Conservation (phyloP, 2,113 vertebrate species). For the Elephantulus edwardii region DNA sequence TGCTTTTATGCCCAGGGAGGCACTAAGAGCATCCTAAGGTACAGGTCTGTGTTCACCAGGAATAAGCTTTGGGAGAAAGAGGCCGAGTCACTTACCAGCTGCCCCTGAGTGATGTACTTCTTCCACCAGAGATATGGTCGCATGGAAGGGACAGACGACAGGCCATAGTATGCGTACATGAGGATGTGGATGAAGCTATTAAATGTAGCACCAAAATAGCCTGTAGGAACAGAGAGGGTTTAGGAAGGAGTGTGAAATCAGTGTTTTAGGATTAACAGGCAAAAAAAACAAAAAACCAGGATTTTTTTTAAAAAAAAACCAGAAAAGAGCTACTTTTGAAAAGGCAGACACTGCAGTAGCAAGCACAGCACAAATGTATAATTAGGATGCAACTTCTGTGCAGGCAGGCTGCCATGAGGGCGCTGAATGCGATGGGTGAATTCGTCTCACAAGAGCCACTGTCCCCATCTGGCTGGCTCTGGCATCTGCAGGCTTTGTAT, state of each 20-base stretch:
- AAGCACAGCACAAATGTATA: accelerated
- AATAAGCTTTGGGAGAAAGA: neutral
- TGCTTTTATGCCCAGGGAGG: neutral
- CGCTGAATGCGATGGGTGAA: neutral
- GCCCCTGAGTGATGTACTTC: constrained; percentile 98
- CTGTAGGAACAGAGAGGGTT: constrained; percentile 80
- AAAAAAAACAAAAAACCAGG: neutral
- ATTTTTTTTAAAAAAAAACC: neutral
- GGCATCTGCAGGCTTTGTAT: neutral
- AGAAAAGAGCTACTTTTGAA: neutral
- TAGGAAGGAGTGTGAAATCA: neutral
- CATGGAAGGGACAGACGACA: constrained; percentile 93
- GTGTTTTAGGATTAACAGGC: neutral
- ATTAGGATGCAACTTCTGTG: neutral
- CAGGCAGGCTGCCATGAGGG: neutral
- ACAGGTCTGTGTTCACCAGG: neutral
- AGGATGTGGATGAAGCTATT: constrained; percentile 98
- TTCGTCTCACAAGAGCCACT: neutral
- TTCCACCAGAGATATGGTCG: constrained; percentile 99
- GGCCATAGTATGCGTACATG: constrained; percentile 98
- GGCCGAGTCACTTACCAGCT: constrained; percentile 89
- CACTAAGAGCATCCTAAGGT: neutral
- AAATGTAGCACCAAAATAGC: constrained; percentile 94
- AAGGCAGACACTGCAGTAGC: neutral
- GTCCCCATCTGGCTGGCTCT: accelerated